Conservation (phyloP, 2,888 invertebrate species). For the Drosophila neonasuta region DNA sequence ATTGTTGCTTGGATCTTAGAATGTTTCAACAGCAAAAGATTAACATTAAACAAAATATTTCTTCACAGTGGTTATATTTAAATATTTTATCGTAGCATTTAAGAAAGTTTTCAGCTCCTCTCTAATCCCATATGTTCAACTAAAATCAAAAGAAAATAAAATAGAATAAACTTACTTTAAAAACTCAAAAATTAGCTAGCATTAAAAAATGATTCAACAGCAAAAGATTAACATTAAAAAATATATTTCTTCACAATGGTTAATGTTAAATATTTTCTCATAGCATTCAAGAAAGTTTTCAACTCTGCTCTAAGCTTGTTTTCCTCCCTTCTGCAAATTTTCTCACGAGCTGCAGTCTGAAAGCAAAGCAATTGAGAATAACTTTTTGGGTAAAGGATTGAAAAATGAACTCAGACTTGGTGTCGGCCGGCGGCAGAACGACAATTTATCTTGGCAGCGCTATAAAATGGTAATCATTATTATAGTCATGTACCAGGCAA, state of each 20-base stretch:
- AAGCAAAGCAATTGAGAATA: constrained; percentile 5
- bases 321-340: not conserved
- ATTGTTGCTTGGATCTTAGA: too few relatives aligned
- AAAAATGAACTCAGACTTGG: constrained; percentile 17
- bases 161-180: too few relatives aligned
- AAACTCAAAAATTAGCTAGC: too few relatives aligned
- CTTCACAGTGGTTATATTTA: not conserved
- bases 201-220: not conserved
- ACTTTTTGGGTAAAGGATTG: constrained; percentile 39
- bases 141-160: not conserved
- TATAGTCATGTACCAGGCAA: constrained; percentile 75
- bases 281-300: not conserved
- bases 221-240: not conserved
- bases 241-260: not conserved
- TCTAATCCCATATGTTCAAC: too few relatives aligned
- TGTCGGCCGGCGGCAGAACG: constrained; percentile 34
- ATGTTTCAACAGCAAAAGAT: too few relatives aligned
- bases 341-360: not conserved
- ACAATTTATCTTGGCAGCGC: constrained; percentile 59
- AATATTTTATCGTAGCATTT: not conserved
- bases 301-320: not conserved
- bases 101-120: not conserved
- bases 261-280: not conserved
- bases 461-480: constrained; percentile 74
- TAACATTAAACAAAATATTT: not conserved